A percentile compares a stretch with the other conserved stretches of the same genome.
phyloP scores from a whole-genome alignment of 2,113 vertebrate genomes.

The Lycocorax pyrrhopterus region DNA sequence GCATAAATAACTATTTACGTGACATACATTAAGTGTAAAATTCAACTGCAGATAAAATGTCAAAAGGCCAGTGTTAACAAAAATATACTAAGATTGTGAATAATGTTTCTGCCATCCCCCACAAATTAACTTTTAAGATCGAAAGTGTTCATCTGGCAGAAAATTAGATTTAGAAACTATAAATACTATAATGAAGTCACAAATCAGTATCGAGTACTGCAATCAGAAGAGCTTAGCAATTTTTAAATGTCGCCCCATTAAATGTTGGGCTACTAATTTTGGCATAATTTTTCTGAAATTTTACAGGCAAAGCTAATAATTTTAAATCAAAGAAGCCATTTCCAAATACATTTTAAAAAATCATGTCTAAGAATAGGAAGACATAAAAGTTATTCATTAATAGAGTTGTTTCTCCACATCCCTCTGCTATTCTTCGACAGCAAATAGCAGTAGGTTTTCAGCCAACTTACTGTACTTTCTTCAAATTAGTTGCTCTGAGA shows the following conservation, averaged over 20 bases:
- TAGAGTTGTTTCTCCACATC: not conserved
- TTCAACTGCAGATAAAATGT: not conserved
- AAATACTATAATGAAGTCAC: conserved; percentile 16
- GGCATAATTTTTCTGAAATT: not conserved
- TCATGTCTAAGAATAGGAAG: not conserved
- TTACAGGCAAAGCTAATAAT: not conserved
- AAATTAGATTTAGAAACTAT: conserved; percentile 18
- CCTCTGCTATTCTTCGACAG: not conserved
- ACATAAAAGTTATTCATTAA: not conserved
- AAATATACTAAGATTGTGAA: not conserved
- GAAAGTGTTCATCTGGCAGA: not conserved
- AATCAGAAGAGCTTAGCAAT: not conserved
- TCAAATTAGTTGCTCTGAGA: not conserved
- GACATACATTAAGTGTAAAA: not conserved
- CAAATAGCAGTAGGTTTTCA: not conserved
- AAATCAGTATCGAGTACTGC: not conserved
- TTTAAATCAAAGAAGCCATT: not conserved
- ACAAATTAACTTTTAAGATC: not conserved
- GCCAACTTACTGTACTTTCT: not conserved
- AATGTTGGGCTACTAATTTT: not conserved
- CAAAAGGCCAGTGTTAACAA: not conserved
- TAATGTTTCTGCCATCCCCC: not conserved
- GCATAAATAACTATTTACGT: not conserved
- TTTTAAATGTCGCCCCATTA: conserved; percentile 43
- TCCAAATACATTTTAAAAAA: not conserved